These are phyloP conservation scores for Acestrorhynchus altus DNA, from an alignment of 2,797 vertebrate species.

Conservation along the genomic window DNA sequence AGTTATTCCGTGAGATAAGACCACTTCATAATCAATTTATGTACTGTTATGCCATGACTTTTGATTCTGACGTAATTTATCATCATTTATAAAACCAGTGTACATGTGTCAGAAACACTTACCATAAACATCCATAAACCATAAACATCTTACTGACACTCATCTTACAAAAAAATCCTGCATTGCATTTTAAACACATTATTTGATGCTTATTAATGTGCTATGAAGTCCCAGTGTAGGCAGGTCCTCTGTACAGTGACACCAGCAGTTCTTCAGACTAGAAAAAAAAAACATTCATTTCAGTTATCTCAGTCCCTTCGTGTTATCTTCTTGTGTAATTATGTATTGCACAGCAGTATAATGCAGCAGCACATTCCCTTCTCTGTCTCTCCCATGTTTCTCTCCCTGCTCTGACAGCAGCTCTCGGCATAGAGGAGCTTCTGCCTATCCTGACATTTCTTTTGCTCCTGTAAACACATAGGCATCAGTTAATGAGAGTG, in stretches of 20 bases:
- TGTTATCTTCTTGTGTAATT: conserved; percentile 34
- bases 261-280: conserved; percentile 24
- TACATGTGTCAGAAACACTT: no score
- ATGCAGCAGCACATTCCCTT: conserved; percentile 7
- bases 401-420: conserved; percentile 58
- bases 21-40: no score
- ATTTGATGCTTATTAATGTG: not conserved
- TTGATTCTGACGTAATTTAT: no score
- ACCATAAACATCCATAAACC: no score
- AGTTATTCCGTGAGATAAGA: no score
- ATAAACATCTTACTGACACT: no score
- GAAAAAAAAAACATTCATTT: conserved; percentile 37
- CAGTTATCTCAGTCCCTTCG: conserved; percentile 41
- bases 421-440: conserved; percentile 49
- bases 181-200: not conserved
- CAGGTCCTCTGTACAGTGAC: no score
- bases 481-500: conserved; percentile 46
- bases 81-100: no score
- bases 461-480: conserved; percentile 50
- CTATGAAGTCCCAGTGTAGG: no score
- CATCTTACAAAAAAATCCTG: no score
- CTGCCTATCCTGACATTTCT: conserved; percentile 64
- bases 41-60: no score
- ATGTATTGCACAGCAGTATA: conserved; percentile 14
- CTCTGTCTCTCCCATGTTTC: conserved; percentile 45